Base-by-base conservation (phyloP, 2,888 invertebrate species). In the Dicyrtoma fusca region DNA sequence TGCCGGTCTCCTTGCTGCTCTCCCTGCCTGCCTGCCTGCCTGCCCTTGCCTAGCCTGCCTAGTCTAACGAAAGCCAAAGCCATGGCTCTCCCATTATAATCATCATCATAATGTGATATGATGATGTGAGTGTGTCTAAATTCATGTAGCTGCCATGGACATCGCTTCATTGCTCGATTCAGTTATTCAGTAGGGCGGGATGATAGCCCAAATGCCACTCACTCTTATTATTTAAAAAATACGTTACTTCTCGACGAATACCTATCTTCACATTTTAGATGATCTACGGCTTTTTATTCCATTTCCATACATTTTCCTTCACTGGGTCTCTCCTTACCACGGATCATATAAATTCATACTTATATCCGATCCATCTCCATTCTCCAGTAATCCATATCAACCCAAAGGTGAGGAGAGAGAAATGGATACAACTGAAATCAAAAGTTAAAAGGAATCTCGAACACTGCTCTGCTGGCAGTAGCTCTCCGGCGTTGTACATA, bases 41-140 rank as follows among this genome's bases (percentile, higher is more conserved):
- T 61, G 6, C 17, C 34, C 42, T 42, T 61, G 26, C 34, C 14
- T 61, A 2, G 21, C 13, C 17, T 64, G 23, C 64, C 45, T 64
- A 25, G 14, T 51, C 21, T 57, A 25, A 23, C 57, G 2, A 19
- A 53, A 34, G 34, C 34, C 25, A 26, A 53, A 23, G 47, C 44
- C 72, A 66, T 65, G 49, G 61, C 68, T 45, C 25, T 66, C 71
- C 68, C 74, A 68, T 74, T 71, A 69, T 71, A 71, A 71, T 71
- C 71, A 74, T 69, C 69, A 68, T 74, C 71, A 74, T 74, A 74
- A 74, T 74, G 71, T 74, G 71, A 74, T 74, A 74, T 74, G 74
- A 71, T 74, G 74, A 73, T 74, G 68, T 68, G 74, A 71, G 71
- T 74, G 74, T 74, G 74, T 74, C 74, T 74, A 71, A 74, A 74